Percentiles rank a stretch among this genome's conserved stretches.
Evolutionary conservation across 2,888 invertebrate genomes (phyloP).

Genomic region (Callimorpha dominula): DNA sequence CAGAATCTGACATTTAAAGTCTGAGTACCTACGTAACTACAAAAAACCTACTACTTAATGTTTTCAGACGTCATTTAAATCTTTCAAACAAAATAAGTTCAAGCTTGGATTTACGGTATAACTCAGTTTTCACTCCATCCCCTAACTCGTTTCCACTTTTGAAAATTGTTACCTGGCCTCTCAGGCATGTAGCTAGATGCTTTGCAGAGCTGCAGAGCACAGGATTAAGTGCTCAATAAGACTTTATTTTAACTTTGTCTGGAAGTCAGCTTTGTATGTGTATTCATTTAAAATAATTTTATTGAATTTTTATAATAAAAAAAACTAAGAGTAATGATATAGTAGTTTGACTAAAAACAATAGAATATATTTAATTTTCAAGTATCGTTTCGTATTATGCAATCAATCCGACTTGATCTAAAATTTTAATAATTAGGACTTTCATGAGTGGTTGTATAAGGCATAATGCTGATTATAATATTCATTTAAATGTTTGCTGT

Average conservation of each 20-base stretch:
- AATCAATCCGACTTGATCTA: no score
- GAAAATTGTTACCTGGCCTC: constrained; percentile 70
- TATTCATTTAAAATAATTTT: neutral
- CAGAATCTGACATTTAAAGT: neutral
- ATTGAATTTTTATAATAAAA: neutral
- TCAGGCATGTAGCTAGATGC: constrained; percentile 50
- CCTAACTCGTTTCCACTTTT: constrained; percentile 66
- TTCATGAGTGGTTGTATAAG: no score
- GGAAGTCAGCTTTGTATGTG: constrained; percentile 42
- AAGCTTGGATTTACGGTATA: constrained; percentile 60
- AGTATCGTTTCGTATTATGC: no score
- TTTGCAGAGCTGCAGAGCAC: constrained; percentile 50
- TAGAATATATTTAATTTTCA: no score
- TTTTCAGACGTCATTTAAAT: constrained; percentile 36
- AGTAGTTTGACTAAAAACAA: neutral
- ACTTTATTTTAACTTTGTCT: constrained; percentile 55
- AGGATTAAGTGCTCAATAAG: constrained; percentile 61
- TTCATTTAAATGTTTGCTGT: neutral
- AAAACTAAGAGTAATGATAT: neutral
- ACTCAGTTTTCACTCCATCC: constrained; percentile 65
- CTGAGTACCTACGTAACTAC: neutral
- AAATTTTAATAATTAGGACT: no score
- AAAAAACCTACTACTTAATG: no score
- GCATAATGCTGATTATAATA: no score
- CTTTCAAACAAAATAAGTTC: constrained; percentile 47